These are phyloP conservation scores for Etheostoma cragini DNA, from an alignment of 2,113 vertebrate species.

Conservation along the genomic window DNA sequence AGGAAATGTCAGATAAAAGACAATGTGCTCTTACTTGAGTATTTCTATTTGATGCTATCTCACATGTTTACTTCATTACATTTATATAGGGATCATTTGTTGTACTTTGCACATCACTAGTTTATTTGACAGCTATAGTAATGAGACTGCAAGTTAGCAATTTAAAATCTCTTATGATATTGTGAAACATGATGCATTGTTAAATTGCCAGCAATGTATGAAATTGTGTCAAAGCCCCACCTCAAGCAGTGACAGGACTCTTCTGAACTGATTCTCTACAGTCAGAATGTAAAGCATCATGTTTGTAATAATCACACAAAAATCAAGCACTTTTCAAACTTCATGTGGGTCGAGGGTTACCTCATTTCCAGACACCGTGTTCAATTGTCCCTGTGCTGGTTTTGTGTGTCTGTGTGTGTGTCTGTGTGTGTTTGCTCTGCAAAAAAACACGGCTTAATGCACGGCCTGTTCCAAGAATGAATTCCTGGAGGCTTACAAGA, in stretches of 20 bases:
- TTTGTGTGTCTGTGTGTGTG: conserved; percentile 35
- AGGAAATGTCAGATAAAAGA: too few species aligned
- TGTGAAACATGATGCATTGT: not conserved
- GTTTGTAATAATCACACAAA: conserved; percentile 3
- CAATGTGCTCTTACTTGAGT: not conserved
- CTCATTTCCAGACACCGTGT: conserved; percentile 44
- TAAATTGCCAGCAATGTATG: not conserved
- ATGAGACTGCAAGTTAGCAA: not conserved
- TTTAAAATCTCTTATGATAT: not conserved
- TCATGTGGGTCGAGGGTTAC: conserved; percentile 14
- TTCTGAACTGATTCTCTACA: not conserved
- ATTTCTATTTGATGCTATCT: not conserved
- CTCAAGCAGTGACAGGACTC: not conserved
- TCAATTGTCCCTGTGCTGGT: conserved; percentile 23
- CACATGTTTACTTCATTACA: not conserved
- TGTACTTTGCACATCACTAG: not conserved
- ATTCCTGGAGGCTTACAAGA: conserved; percentile 82
- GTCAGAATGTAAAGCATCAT: not conserved
- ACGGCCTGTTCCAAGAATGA: conserved; percentile 75
- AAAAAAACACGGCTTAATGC: conserved; percentile 75
- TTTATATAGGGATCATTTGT: not conserved
- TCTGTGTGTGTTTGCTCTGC: conserved; percentile 64
- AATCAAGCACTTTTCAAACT: not conserved
- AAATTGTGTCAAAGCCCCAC: not conserved
- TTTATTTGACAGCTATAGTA: not conserved